A percentile compares a stretch with the other conserved stretches of the same genome.
These are phyloP conservation scores for Ypsolopha sequella DNA, from an alignment of 2,888 invertebrate species.

Conservation along the genomic window DNA sequence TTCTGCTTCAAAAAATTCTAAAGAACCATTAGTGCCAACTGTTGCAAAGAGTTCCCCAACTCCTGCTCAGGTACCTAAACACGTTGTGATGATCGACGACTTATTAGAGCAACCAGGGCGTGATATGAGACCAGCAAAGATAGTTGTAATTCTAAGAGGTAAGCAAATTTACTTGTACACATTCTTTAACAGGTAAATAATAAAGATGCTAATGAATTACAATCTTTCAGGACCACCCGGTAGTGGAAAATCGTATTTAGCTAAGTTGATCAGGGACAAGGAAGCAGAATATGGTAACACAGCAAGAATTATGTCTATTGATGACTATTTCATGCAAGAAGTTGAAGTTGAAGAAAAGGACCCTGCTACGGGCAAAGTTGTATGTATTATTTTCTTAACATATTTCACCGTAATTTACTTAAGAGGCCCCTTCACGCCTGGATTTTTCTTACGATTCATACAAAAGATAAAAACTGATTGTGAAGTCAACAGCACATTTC, in stretches of 20 bases:
- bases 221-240: slow-evolving; percentile 81
- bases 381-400: slow-evolving; percentile 29
- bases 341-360: slow-evolving; percentile 80
- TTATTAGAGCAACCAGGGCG: slow-evolving; percentile 85
- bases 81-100: slow-evolving; percentile 82
- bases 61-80: not conserved
- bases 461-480: too few species aligned
- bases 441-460: too few species aligned
- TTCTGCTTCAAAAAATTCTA: slow-evolving; percentile 27
- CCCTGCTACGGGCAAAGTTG: slow-evolving; percentile 78
- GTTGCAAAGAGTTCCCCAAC: too few species aligned
- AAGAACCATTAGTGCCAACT: slow-evolving; percentile 14
- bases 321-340: slow-evolving; percentile 96
- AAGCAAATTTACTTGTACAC: slow-evolving; percentile 11
- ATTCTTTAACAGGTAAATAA: too few species aligned
- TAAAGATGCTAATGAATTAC: not conserved
- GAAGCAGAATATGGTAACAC: slow-evolving; percentile 88
- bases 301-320: slow-evolving; percentile 92
- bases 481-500: too few species aligned
- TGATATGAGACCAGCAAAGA: slow-evolving; percentile 80
- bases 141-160: slow-evolving; percentile 90
- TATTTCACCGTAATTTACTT: too few species aligned
- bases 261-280: slow-evolving; percentile 87
- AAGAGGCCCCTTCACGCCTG: too few species aligned
- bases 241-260: slow-evolving; percentile 93